These are phyloP conservation scores for Pteronura brasiliensis DNA, from an alignment of 2,113 vertebrate species.

Conservation along the genomic window DNA sequence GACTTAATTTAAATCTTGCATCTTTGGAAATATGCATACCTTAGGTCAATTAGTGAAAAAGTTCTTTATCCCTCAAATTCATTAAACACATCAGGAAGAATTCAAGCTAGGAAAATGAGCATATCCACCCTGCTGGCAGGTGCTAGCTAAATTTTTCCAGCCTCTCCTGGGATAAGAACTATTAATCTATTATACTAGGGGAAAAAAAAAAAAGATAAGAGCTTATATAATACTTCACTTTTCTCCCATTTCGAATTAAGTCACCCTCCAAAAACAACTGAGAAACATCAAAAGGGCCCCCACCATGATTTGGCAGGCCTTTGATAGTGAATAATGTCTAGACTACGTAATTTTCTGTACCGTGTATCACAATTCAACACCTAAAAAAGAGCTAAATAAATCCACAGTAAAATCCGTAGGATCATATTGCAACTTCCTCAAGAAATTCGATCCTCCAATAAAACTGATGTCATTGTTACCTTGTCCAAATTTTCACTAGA, in stretches of 20 bases:
- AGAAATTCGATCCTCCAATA: not conserved
- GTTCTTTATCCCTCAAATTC: not conserved
- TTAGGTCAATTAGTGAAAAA: not conserved
- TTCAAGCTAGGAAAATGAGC: not conserved
- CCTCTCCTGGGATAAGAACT: constrained; percentile 14
- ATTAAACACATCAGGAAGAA: constrained; percentile 11
- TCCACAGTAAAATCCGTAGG: not conserved
- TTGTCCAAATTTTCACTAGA: not conserved
- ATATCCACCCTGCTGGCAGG: not conserved
- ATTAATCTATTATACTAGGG: not conserved
- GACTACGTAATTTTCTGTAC: constrained; percentile 29
- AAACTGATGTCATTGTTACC: not conserved
- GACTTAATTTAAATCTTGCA: not conserved
- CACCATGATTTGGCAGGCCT: constrained; percentile 7
- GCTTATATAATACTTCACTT: constrained; percentile 1
- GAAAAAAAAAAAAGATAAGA: constrained; percentile 6
- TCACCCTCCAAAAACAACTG: constrained; percentile 18
- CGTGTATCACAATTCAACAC: not conserved
- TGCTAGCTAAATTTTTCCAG: not conserved
- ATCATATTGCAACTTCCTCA: not conserved
- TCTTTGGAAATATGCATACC: not conserved
- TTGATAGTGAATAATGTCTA: constrained; percentile 63
- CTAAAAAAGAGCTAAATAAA: not conserved
- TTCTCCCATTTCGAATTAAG: constrained; percentile 50
- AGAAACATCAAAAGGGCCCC: not conserved